These are phyloP conservation scores for Palythoa heliodiscus DNA, from an alignment of 92 coral and sea anemone species.

Conservation along the genomic window DNA sequence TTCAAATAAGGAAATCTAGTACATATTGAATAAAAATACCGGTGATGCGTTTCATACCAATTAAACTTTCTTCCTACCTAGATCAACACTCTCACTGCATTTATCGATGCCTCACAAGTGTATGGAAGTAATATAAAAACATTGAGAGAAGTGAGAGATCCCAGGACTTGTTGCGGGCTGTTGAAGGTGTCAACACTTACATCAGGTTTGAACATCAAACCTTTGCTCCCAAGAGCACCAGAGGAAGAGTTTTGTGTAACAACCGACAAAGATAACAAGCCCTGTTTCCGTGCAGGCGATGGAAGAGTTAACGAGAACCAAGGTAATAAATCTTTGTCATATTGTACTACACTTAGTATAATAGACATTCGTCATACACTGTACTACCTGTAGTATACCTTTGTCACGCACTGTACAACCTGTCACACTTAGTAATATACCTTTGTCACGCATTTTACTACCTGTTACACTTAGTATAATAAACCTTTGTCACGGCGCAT, in stretches of 20 bases:
- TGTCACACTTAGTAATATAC: not conserved
- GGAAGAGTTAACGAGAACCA: conserved; percentile 61
- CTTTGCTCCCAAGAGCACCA: conserved; percentile 38
- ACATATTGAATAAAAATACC: not conserved
- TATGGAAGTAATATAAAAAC: conserved; percentile 51
- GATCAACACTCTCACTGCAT: conserved; percentile 60
- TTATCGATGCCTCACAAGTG: conserved; percentile 68
- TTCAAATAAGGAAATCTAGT: too few relatives aligned
- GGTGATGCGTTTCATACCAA: not conserved
- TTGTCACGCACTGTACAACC: not conserved
- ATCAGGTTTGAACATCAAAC: not conserved
- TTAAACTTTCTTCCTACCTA: not conserved
- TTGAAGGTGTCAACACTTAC: not conserved
- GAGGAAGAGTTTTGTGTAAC: conserved; percentile 14
- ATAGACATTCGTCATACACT: too few relatives aligned
- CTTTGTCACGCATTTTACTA: not conserved
- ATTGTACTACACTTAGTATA: not conserved
- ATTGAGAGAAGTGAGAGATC: conserved; percentile 39
- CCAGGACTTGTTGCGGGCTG: conserved; percentile 29
- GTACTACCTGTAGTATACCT: not conserved
- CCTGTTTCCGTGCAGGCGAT: conserved; percentile 69
- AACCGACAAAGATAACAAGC: not conserved
- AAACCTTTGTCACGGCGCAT: too few relatives aligned
- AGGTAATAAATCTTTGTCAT: conserved; percentile 3
- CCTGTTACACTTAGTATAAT: not conserved